These are phyloP conservation scores for Melanchra persicariae DNA, from an alignment of 2,888 invertebrate species.

Conservation along the genomic window DNA sequence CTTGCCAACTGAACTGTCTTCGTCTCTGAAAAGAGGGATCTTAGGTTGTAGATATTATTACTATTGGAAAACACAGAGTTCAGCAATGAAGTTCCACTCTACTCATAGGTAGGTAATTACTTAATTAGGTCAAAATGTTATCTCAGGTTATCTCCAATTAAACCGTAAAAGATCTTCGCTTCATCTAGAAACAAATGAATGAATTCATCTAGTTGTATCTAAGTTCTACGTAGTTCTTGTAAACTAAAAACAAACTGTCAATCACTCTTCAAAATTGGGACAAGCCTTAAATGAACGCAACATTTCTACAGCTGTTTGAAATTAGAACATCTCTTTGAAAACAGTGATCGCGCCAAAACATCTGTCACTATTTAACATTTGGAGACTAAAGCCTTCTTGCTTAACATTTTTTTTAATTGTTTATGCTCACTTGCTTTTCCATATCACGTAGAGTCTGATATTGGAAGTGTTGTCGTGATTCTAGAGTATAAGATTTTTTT, in stretches of 20 bases:
- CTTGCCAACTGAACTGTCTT: too few relatives aligned
- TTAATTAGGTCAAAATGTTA: too few relatives aligned
- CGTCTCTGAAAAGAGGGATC: too few relatives aligned
- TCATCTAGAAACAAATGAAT: conserved; percentile 2
- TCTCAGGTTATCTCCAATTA: background rate
- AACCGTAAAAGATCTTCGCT: background rate
- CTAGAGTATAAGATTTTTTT: too few relatives aligned
- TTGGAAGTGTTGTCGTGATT: too few relatives aligned
- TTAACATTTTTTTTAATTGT: background rate
- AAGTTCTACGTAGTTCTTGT: too few relatives aligned
- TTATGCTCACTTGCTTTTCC: too few relatives aligned
- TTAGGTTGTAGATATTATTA: too few relatives aligned
- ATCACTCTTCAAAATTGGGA: conserved; percentile 4
- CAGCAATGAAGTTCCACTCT: too few relatives aligned
- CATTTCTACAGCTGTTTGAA: conserved; percentile 15
- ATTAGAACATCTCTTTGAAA: conserved; percentile 10
- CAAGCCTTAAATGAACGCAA: background rate
- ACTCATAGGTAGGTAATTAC: too few relatives aligned
- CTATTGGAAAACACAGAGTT: too few relatives aligned
- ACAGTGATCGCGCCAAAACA: background rate
- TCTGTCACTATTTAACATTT: conserved; percentile 2
- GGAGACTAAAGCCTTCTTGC: background rate
- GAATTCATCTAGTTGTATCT: background rate
- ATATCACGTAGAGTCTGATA: too few relatives aligned
- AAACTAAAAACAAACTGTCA: background rate